Conservation (phyloP, 2,113 vertebrate species). For the Eidolon helvum region DNA sequence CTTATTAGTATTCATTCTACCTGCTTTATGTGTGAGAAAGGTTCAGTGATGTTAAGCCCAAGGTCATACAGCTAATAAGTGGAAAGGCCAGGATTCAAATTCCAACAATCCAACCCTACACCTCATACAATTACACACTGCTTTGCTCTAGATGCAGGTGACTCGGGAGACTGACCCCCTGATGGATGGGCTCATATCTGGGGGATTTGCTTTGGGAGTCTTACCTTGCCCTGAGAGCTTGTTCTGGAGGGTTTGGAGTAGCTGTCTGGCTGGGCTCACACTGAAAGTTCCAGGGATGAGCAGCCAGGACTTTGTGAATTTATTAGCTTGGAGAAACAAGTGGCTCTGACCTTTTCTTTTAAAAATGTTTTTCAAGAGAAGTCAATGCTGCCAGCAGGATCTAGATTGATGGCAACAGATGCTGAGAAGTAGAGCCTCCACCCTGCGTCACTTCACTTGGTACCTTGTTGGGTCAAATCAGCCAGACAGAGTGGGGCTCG, state of each 20-base stretch:
- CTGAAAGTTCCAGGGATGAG: neutral
- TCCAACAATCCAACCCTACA: neutral
- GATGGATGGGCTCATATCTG: neutral
- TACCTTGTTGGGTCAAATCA: neutral
- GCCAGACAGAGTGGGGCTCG: neutral
- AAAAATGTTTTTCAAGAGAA: constrained; percentile 39
- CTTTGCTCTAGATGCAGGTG: neutral
- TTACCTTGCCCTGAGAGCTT: neutral
- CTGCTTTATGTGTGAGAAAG: neutral
- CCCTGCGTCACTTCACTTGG: neutral
- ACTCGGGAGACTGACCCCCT: neutral
- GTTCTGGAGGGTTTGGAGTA: neutral
- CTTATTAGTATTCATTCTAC: neutral
- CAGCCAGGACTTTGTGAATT: constrained; percentile 34
- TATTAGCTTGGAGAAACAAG: constrained; percentile 47
- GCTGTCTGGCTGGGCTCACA: neutral
- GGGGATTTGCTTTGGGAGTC: neutral
- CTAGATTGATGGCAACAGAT: neutral
- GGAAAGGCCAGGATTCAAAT: neutral
- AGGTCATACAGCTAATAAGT: neutral
- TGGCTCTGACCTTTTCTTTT: constrained; percentile 60
- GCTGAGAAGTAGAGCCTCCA: neutral
- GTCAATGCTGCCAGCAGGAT: neutral
- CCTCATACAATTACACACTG: neutral
- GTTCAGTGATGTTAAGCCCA: neutral